Percentiles rank a stretch among this genome's conserved stretches.
Conservation (phyloP, 2,113 vertebrate genomes). For the Theristicus caerulescens region DNA sequence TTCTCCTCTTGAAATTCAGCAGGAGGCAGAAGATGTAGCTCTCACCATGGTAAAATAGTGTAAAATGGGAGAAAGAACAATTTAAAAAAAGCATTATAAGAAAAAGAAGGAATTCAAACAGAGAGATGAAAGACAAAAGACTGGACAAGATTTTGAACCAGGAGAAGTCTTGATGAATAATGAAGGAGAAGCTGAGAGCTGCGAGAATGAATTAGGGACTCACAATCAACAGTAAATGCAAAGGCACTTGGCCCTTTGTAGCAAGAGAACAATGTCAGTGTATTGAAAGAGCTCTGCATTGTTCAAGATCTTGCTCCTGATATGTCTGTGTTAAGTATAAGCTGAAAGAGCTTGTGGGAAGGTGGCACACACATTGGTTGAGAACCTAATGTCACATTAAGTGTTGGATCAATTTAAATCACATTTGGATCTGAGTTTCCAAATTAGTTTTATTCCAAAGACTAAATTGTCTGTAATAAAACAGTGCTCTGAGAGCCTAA, state of each 20-base stretch:
- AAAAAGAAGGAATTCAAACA: not conserved
- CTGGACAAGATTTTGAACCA: not conserved
- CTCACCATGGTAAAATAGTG: not conserved
- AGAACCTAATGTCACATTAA: not conserved
- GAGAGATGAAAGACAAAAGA: not conserved
- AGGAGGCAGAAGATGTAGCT: not conserved
- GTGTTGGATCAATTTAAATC: not conserved
- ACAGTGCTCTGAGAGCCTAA: not conserved
- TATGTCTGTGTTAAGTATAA: not conserved
- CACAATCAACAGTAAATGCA: not conserved
- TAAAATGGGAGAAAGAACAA: not conserved
- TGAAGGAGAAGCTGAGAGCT: not conserved
- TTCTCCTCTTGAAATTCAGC: not conserved
- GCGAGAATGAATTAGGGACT: not conserved
- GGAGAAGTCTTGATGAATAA: not conserved
- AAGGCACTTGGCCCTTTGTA: not conserved
- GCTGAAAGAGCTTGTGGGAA: not conserved
- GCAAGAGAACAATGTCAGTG: not conserved
- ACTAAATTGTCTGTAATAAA: not conserved
- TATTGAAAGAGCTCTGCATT: not conserved
- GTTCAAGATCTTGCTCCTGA: not conserved
- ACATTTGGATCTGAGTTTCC: not conserved
- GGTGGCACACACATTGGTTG: fast-evolving
- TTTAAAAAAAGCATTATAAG: not conserved
- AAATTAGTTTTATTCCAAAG: not conserved